Evolutionary conservation across 2,888 invertebrate genomes (phyloP).

Genomic region (Orthosia gracilis): DNA sequence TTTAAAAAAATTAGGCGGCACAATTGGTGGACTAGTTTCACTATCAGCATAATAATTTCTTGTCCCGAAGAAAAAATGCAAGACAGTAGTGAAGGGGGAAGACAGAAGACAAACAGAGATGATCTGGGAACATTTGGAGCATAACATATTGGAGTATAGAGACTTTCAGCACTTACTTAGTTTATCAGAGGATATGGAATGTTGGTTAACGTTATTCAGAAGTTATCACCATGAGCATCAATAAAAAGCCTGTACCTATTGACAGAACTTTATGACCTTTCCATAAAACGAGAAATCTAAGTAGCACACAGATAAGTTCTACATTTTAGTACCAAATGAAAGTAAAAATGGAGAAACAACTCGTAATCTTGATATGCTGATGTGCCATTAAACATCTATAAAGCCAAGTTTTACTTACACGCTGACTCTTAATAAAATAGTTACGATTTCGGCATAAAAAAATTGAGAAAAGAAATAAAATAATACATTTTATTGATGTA

Average conservation of each 20-base stretch:
- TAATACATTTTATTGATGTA: conserved; percentile 69
- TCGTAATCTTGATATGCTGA: conserved; percentile 47
- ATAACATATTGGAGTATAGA: background rate
- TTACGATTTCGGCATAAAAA: conserved; percentile 66
- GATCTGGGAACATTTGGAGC: background rate
- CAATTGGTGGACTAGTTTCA: background rate
- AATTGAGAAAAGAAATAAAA: conserved; percentile 57
- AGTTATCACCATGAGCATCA: conserved; percentile 3
- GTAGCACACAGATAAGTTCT: background rate
- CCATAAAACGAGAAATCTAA: conserved; percentile 43
- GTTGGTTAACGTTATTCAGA: background rate
- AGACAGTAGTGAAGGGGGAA: background rate
- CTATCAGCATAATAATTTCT: background rate
- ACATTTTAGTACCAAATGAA: conserved; percentile 53
- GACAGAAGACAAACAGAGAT: background rate
- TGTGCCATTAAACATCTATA: conserved; percentile 51
- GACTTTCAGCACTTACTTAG: background rate
- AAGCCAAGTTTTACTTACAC: conserved; percentile 49
- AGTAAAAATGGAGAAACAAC: conserved; percentile 52
- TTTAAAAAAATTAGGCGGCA: background rate
- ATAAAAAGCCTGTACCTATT: conserved; percentile 21
- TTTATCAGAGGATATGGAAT: background rate
- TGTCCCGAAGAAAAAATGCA: background rate
- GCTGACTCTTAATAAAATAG: conserved; percentile 63
- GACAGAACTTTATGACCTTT: conserved; percentile 18